Evolutionary conservation across 2,797 vertebrate genomes (phyloP).

Genomic region (Mallotus villosus): DNA sequence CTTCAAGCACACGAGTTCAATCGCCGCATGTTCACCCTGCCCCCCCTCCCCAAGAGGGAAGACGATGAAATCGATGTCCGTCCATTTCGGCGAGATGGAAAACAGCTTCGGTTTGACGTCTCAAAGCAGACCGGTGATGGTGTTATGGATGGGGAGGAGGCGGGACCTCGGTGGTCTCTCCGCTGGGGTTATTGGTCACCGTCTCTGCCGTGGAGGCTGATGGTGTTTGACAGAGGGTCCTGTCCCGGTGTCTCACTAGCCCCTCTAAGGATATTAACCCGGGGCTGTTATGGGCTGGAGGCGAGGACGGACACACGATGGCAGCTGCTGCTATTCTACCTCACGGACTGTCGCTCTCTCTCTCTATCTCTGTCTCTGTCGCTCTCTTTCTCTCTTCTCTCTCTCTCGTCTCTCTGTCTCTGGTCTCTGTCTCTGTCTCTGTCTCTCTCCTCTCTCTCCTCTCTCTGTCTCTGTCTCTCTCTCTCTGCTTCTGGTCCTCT

Average conservation of each 20-base stretch:
- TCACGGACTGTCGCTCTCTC: not conserved
- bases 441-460: not conserved
- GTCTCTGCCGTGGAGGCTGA: slow-evolving; percentile 39
- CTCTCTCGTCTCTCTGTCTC: not conserved
- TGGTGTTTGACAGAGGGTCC: slow-evolving; percentile 47
- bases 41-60: not conserved
- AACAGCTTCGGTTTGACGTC: not conserved
- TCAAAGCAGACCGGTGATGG: not conserved
- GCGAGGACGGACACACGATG: slow-evolving; percentile 50
- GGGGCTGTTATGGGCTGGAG: slow-evolving; percentile 41
- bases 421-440: slow-evolving; percentile 11
- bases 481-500: not conserved
- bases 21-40: slow-evolving; percentile 35
- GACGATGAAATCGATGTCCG: slow-evolving; percentile 16
- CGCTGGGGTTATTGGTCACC: slow-evolving; percentile 36
- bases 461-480: slow-evolving; percentile 1
- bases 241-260: not conserved
- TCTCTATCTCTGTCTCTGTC: slow-evolving; percentile 2
- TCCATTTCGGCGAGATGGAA: not conserved
- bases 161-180: slow-evolving; percentile 9
- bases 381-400: not conserved
- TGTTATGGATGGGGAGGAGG: slow-evolving; percentile 23
- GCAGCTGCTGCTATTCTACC: slow-evolving; percentile 50
- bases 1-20: slow-evolving; percentile 19
- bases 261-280: slow-evolving; percentile 43